phyloP scores from a whole-genome alignment of 2,888 invertebrate species.

The Lithosia quadra region DNA sequence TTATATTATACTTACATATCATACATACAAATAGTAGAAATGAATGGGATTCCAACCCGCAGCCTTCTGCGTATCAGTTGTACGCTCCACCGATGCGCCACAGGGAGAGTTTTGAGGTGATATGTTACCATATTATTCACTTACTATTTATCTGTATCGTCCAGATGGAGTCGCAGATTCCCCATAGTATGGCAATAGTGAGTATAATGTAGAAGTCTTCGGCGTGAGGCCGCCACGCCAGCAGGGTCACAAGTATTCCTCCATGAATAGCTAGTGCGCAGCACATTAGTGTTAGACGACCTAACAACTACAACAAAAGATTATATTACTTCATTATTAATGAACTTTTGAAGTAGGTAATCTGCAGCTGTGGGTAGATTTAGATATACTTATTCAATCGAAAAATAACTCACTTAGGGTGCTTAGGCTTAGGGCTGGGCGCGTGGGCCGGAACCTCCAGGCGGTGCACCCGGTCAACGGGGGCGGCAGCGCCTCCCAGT shows the following conservation, averaged over 20 bases:
- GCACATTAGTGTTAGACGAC: constrained; percentile 88
- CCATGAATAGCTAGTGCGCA: constrained; percentile 86
- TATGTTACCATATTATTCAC: background rate
- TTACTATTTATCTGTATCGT: constrained; percentile 89
- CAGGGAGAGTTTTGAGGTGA: background rate
- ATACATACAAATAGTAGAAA: too few relatives aligned
- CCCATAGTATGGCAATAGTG: constrained; percentile 88
- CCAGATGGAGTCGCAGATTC: constrained; percentile 89
- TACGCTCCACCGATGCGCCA: background rate
- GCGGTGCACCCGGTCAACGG: too few relatives aligned
- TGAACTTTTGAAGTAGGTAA: background rate
- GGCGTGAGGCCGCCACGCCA: constrained; percentile 87
- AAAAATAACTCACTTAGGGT: too few relatives aligned
- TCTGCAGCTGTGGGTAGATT: too few relatives aligned
- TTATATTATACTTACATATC: too few relatives aligned
- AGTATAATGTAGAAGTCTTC: constrained; percentile 81
- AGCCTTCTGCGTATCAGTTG: too few relatives aligned
- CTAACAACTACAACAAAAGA: constrained; percentile 80
- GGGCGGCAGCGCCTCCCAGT: too few relatives aligned
- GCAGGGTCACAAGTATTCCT: constrained; percentile 81
- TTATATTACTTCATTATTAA: background rate
- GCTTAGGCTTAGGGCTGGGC: too few relatives aligned
- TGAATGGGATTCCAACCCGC: background rate
- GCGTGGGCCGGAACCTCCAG: too few relatives aligned
- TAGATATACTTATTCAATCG: too few relatives aligned